Conservation (phyloP, 1,140 invertebrate species). For the Temnothorax nylanderi region DNA sequence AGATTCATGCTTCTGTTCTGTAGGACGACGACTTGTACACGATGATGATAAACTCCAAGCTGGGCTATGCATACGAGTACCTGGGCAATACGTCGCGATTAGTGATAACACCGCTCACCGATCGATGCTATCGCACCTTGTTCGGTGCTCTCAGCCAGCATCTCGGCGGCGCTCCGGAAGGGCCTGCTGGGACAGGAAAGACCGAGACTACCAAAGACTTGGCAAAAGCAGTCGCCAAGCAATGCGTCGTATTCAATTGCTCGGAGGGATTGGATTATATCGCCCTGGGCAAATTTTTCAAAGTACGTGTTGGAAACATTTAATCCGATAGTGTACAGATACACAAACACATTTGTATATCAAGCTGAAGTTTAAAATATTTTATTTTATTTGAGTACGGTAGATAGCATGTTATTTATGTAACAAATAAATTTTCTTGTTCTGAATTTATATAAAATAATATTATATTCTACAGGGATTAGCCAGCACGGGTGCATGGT, state of each 20-base stretch:
- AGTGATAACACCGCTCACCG: constrained; percentile 95
- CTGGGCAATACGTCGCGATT: constrained; percentile 95
- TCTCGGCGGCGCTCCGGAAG: constrained; percentile 95
- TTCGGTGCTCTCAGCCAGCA: constrained; percentile 96
- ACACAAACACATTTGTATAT: background rate
- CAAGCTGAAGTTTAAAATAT: background rate
- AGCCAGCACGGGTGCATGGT: constrained; percentile 98
- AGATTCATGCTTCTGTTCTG: constrained; percentile 17
- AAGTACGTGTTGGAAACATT: constrained; percentile 86
- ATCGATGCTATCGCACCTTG: constrained; percentile 95
- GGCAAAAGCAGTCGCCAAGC: constrained; percentile 97
- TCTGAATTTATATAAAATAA: background rate
- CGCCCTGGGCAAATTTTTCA: constrained; percentile 98
- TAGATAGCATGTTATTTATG: background rate
- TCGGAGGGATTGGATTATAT: constrained; percentile 97
- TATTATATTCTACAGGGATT: constrained; percentile 88
- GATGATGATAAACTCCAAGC: constrained; percentile 96
- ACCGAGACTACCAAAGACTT: constrained; percentile 98
- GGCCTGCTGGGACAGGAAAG: constrained; percentile 98
- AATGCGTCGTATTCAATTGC: constrained; percentile 99
- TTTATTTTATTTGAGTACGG: background rate
- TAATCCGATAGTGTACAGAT: background rate
- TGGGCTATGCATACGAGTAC: constrained; percentile 98
- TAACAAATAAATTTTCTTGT: background rate
- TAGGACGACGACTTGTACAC: constrained; percentile 91